Evolutionary conservation across 2,888 invertebrate genomes (phyloP), one percentile per base, ranked within the genome.

Genomic region (Euzophera pinguis): DNA sequence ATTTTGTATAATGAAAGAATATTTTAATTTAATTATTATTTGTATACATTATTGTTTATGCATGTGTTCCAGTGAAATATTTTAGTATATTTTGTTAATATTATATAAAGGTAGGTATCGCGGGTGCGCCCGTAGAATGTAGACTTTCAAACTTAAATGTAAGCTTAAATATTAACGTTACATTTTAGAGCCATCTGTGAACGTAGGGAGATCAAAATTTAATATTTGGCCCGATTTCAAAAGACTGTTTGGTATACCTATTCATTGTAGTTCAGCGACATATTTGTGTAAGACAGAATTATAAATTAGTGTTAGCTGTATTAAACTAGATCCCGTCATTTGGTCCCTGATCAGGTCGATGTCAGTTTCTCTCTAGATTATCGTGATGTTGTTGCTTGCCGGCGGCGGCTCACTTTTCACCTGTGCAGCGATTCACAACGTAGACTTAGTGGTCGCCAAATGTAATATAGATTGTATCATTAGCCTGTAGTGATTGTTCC

Each of bases 221-320:
- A 91, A 87, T 91, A 91, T 92, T 92, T 90, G 93, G 92, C 92
- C 92, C 91, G 91, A 90, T 91, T 51, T 91, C 91, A 91, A 91
- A 92, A 93, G 92, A 93, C 92, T 93, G 92, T 92, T 92, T 90
- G 91, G 91, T 92, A 92, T 92, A 92, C 92, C 91, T 92, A 91
- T 89, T 83, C 86, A 82, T 78, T 81, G 80, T 81, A 80, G 81
- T 75, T 83, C 78, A 77, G 71, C 77, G 75, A 74, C 73, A 73
- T 76, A 73, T 74, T 74, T 66, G 73, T 81, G 73, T 83, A 84
- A 78, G 78, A 77, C 69, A 72, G 78, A 69, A 69, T 69, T 64
- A 60, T 62, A 59, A 60, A 59, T 62, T 70, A 86, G 76, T 72
- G 65, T 74, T 86, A 85, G 81, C 73, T 73, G 65, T 84, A 75